These are phyloP conservation scores for Polyodon spathula DNA, from an alignment of 2,113 vertebrate genomes.

Conservation along the genomic window DNA sequence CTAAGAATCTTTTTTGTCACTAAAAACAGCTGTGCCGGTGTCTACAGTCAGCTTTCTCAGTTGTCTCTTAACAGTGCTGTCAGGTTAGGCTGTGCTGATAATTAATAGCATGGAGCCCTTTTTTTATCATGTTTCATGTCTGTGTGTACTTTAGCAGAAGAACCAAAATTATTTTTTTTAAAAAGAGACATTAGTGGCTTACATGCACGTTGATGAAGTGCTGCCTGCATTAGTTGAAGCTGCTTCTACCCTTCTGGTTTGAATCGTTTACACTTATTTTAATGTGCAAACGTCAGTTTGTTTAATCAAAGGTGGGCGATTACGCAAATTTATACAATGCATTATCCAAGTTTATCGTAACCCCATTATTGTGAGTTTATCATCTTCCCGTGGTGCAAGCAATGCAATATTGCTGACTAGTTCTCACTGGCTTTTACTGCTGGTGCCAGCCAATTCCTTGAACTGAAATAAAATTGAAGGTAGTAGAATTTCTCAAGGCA, in stretches of 20 bases:
- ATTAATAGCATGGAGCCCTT: slow-evolving; percentile 44
- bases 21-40: slow-evolving; percentile 45
- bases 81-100: slow-evolving; percentile 40
- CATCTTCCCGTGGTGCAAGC: too few species aligned
- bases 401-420: too few species aligned
- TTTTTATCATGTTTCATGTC: slow-evolving; percentile 39
- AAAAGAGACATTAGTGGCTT: slow-evolving; percentile 28
- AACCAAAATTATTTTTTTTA: slow-evolving; percentile 43
- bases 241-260: too few species aligned
- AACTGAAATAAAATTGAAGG: too few species aligned
- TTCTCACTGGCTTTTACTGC: too few species aligned
- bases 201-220: slow-evolving; percentile 40
- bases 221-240: slow-evolving; percentile 15
- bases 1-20: slow-evolving; percentile 50
- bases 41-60: slow-evolving; percentile 36
- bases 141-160: slow-evolving; percentile 37
- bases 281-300: too few species aligned
- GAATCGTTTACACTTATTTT: too few species aligned
- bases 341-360: too few species aligned
- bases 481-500: not conserved
- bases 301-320: too few species aligned
- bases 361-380: too few species aligned
- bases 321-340: too few species aligned
- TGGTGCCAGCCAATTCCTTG: too few species aligned
- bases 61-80: slow-evolving; percentile 54